Evolutionary conservation across 2,797 vertebrate genomes (phyloP).

Genomic region (Dallia pectoralis): DNA sequence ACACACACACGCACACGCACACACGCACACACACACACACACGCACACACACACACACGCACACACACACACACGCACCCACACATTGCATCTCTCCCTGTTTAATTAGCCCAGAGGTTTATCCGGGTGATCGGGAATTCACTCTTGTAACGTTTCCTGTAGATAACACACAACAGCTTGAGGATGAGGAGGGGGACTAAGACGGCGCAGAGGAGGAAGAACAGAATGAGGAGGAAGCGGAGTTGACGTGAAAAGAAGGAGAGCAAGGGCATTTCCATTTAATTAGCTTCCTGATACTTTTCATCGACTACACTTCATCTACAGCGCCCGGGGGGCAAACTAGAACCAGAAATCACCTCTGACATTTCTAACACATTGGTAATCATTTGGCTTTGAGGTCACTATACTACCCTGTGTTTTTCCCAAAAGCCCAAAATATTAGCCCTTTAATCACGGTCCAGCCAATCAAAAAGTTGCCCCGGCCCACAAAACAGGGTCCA

Average conservation of each 20-base stretch:
- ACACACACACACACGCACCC: slow-evolving; percentile 50
- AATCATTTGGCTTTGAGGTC: too few relatives aligned
- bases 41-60: slow-evolving; percentile 7
- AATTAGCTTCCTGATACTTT: slow-evolving; percentile 68
- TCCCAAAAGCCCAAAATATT: too few relatives aligned
- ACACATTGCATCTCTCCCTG: slow-evolving; percentile 45
- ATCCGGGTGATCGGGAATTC: slow-evolving; percentile 75
- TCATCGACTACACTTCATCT: slow-evolving; percentile 56
- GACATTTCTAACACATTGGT: slow-evolving; percentile 17
- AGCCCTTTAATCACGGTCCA: too few relatives aligned
- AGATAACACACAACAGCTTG: slow-evolving; percentile 68
- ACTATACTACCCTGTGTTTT: too few relatives aligned
- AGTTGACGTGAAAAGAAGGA: slow-evolving; percentile 23
- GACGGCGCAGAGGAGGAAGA: slow-evolving; percentile 21
- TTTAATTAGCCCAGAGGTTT: slow-evolving; percentile 76
- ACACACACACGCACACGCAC: slow-evolving; percentile 46
- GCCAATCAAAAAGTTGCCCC: too few relatives aligned
- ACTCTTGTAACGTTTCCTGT: slow-evolving; percentile 68
- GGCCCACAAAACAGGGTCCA: too few relatives aligned
- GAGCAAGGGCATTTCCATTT: slow-evolving; percentile 56
- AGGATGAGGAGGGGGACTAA: slow-evolving; percentile 64
- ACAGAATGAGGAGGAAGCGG: slow-evolving; percentile 3
- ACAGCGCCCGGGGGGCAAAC: slow-evolving; percentile 24
- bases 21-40: slow-evolving; percentile 59
- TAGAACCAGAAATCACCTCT: slow-evolving; percentile 52